Evolutionary conservation across 2,888 invertebrate genomes (phyloP).

Genomic region (Catotricha subobsoleta): DNA sequence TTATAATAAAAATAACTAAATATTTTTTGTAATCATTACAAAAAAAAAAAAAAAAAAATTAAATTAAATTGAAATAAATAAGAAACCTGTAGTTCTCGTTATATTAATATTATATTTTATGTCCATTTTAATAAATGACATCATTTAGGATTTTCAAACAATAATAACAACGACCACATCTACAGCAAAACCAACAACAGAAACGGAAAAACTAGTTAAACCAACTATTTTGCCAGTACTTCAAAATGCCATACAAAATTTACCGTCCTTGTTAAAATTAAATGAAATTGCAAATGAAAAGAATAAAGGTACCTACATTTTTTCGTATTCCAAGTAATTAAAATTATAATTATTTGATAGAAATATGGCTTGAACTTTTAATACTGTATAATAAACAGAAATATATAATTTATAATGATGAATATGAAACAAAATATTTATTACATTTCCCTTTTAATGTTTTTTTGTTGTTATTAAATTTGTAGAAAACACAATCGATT

Average conservation of each 20-base stretch:
- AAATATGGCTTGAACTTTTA: background rate
- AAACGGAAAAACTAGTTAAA: constrained; percentile 12
- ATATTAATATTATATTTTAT: background rate
- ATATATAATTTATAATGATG: no score
- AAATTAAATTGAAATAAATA: background rate
- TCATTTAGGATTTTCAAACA: background rate
- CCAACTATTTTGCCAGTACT: constrained; percentile 16
- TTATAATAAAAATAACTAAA: background rate
- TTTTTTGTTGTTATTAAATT: no score
- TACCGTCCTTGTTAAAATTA: constrained; percentile 23
- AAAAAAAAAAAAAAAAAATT: background rate
- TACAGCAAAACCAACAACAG: constrained; percentile 16
- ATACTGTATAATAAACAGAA: no score
- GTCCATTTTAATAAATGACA: background rate
- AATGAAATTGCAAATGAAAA: constrained; percentile 20
- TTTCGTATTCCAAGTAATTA: no score
- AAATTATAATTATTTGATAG: background rate
- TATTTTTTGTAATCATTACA: background rate
- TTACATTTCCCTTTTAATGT: no score
- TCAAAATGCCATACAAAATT: constrained; percentile 20
- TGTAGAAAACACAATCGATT: constrained; percentile 28
- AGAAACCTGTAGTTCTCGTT: background rate
- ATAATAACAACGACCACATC: constrained; percentile 9
- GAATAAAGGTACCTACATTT: constrained; percentile 15
- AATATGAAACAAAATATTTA: background rate